These are phyloP conservation scores for Actinostola sp. DNA, from an alignment of 92 coral and sea anemone species.

Conservation along the genomic window DNA sequence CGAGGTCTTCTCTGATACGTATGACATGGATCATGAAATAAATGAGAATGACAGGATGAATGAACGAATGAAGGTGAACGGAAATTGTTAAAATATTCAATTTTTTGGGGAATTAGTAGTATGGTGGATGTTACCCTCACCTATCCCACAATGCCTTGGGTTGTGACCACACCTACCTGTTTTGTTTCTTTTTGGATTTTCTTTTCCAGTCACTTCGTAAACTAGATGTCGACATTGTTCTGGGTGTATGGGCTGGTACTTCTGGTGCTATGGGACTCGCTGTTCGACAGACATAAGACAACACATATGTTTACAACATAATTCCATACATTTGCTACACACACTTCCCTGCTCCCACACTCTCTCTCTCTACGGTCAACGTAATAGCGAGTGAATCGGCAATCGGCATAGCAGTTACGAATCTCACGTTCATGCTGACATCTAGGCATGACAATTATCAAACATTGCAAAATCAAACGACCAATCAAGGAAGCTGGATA, in stretches of 20 bases:
- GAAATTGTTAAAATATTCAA: background rate
- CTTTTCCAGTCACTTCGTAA: constrained; percentile 70
- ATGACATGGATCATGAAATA: constrained; percentile 12
- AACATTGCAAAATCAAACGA: no score
- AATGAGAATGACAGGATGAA: constrained; percentile 18
- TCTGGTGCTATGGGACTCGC: constrained; percentile 97
- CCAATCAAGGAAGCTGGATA: no score
- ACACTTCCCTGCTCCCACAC: no score
- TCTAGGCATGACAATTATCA: no score
- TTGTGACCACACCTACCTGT: constrained; percentile 54
- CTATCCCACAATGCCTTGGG: constrained; percentile 11
- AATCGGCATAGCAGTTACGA: no score
- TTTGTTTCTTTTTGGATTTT: constrained; percentile 81
- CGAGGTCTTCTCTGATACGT: constrained; percentile 33
- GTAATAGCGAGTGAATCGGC: no score
- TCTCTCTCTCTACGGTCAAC: no score
- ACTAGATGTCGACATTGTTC: constrained; percentile 52
- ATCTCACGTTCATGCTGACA: no score
- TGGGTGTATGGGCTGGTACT: constrained; percentile 77
- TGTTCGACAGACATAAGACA: constrained; percentile 34
- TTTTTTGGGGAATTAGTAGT: background rate
- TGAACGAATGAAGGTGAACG: constrained; percentile 22
- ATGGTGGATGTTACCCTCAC: background rate
- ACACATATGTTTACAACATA: no score
- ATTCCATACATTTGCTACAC: no score